A percentile compares a stretch with the other conserved stretches of the same genome.
Conservation (phyloP, 1,140 invertebrate species). For the Teleogryllus occipitalis region DNA sequence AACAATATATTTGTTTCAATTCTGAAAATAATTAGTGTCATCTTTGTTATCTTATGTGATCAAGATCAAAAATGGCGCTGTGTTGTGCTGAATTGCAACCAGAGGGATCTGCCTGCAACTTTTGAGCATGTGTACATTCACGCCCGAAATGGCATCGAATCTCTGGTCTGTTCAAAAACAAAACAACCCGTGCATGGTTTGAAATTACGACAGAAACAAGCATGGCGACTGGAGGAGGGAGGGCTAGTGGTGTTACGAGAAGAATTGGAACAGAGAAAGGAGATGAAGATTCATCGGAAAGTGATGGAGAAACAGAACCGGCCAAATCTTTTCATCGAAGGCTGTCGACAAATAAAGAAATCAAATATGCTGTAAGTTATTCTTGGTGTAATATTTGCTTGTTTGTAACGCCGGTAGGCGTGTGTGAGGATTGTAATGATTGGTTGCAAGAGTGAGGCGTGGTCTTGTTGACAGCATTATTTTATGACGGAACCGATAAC, state of each 20-base stretch:
- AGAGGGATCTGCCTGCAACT: too few species aligned
- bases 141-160: background rate
- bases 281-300: constrained; percentile 51
- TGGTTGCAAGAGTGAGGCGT: constrained; percentile 23
- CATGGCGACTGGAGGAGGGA: constrained; percentile 21
- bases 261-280: constrained; percentile 12
- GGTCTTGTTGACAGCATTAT: constrained; percentile 25
- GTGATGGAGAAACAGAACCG: constrained; percentile 57
- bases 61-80: too few species aligned
- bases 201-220: constrained; percentile 5
- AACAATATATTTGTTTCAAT: too few species aligned
- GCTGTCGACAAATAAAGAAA: constrained; percentile 55
- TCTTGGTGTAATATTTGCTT: constrained; percentile 23
- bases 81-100: too few species aligned
- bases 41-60: too few species aligned
- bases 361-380: constrained; percentile 50
- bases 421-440: constrained; percentile 32
- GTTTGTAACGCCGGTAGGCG: constrained; percentile 26
- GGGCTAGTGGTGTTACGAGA: constrained; percentile 7
- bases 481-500: too few species aligned
- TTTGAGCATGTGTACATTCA: background rate
- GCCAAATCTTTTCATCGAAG: constrained; percentile 54
- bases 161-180: background rate
- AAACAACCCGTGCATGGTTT: constrained; percentile 7
- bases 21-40: too few species aligned